These are phyloP conservation scores for Pseudorhiza aurosa DNA, from an alignment of 30 jellyfish, hydroid and myxozoan species.

Conservation along the genomic window DNA sequence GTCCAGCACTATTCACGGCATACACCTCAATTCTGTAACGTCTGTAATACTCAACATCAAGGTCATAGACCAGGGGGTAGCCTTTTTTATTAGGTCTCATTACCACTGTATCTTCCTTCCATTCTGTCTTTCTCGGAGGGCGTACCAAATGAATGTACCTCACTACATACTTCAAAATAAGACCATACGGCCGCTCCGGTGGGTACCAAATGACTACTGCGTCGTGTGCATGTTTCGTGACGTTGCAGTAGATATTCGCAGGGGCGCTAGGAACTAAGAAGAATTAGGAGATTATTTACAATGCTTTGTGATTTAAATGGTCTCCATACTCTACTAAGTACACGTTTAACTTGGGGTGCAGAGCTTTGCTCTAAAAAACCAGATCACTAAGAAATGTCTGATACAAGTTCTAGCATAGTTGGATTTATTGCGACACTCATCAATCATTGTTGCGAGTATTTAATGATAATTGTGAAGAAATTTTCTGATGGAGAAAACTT, in stretches of 20 bases:
- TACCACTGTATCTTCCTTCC: not conserved
- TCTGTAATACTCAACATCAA: constrained; percentile 42
- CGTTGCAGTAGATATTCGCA: constrained; percentile 23
- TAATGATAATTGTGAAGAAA: no score
- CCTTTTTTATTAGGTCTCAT: constrained; percentile 39
- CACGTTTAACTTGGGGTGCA: no score
- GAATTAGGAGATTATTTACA: not conserved
- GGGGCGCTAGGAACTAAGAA: constrained; percentile 74
- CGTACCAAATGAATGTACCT: constrained; percentile 42
- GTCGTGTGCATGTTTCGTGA: constrained; percentile 35
- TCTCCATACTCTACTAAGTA: no score
- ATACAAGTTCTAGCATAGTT: no score
- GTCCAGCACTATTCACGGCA: constrained; percentile 72
- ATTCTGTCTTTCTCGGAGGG: constrained; percentile 9
- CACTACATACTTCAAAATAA: constrained; percentile 28
- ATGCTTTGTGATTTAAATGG: not conserved
- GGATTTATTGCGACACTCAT: no score
- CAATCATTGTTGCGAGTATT: no score
- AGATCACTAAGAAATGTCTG: no score
- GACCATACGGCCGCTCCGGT: constrained; percentile 57
- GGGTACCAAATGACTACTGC: constrained; percentile 60
- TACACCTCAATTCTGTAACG: constrained; percentile 32
- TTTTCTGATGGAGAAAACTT: no score
- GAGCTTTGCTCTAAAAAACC: no score
- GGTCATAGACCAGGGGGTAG: constrained; percentile 21